Evolutionary conservation across 2,888 invertebrate species (phyloP), one percentile per base, ranked within the genome.

Genomic region (Lithodes maja): DNA sequence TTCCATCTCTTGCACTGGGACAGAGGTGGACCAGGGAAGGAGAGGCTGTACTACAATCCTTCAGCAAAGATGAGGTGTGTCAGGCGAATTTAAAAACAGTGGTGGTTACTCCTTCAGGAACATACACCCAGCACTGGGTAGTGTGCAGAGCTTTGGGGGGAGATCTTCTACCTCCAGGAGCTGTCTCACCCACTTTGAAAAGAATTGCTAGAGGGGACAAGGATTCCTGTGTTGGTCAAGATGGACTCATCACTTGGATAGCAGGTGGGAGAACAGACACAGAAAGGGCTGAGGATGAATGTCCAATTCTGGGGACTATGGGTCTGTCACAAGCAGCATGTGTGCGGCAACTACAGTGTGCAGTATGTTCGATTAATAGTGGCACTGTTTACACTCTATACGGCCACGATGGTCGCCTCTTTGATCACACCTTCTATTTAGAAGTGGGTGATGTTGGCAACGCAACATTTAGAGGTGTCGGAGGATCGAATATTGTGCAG

Each of bases 351-450:
- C 84, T 91, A 50, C 33, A 50, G 53, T 86, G 86, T 54, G 78
- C 89, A n/a, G 52, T 91, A 7, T 89, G 91, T 80, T 33, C 80
- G 61, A 54, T 89, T 9, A 33, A 61, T 12, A 54, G 49, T 50
- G 69, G 69, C 17, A 82, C 53, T 5, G 33, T 69, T n/a, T 85
- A 77, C 49, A 74, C 68, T 17, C 81, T 91, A 2, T 91, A 89
- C 61, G 91, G 89, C 50, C 89, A 91, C 71, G 83, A 84, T 52
- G 89, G 89, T n/a, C 52, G 82, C 5, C 71, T 83, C 54, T 91
- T 91, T 55, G 91, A 91, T 71, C 68, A 91, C 78, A 83, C 75
- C n/a, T 91, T 77, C 81, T 81, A 86, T 77, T 55, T 78, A 50
- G n/a, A 80, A 12, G 71, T 5, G 5, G 9, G 3, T 2, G 61